Percentiles rank a stretch among this genome's conserved stretches.
phyloP scores from a whole-genome alignment of 2,888 invertebrate species.

The Pyrocoelia pectoralis region DNA sequence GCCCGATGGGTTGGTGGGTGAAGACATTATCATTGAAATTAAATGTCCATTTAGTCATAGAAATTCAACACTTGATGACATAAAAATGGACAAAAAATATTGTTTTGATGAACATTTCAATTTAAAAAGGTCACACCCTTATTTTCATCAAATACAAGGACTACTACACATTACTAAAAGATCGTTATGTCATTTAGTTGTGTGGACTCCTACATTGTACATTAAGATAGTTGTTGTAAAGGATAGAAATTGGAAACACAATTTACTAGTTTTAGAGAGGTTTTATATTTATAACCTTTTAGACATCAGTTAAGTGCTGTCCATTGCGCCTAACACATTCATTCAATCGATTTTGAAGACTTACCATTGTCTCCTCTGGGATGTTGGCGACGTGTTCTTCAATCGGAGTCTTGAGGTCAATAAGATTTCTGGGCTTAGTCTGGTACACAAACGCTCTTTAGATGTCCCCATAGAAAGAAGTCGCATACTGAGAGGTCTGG shows the following conservation, averaged over 20 bases:
- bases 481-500: too few relatives aligned
- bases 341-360: too few relatives aligned
- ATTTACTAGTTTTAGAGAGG: not conserved
- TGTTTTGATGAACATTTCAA: slow-evolving; percentile 1
- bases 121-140: too few relatives aligned
- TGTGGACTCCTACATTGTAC: not conserved
- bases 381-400: too few relatives aligned
- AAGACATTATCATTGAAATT: not conserved
- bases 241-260: not conserved
- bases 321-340: too few relatives aligned
- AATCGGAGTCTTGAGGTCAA: too few relatives aligned
- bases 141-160: not conserved
- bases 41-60: not conserved
- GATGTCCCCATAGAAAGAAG: too few relatives aligned
- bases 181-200: not conserved
- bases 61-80: not conserved
- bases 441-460: too few relatives aligned
- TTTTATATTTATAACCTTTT: not conserved
- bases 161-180: not conserved
- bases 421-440: too few relatives aligned
- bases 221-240: not conserved
- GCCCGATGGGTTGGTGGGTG: not conserved
- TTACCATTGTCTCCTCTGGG: too few relatives aligned
- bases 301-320: too few relatives aligned
- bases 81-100: not conserved